phyloP scores from a whole-genome alignment of 2,888 invertebrate species.

The Eupeodes latifasciatus region DNA sequence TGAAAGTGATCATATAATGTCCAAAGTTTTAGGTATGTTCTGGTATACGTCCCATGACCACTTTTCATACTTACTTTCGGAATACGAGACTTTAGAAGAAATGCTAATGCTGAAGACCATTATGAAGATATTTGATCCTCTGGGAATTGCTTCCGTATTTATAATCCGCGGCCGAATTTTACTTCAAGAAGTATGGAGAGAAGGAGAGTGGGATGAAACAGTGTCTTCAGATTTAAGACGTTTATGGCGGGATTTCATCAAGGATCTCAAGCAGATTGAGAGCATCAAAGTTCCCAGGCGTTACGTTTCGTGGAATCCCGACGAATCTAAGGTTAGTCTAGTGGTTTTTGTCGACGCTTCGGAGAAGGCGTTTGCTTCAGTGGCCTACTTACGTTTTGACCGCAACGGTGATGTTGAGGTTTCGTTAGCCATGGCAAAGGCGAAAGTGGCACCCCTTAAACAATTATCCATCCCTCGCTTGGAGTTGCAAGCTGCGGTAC shows the following conservation, averaged over 20 bases:
- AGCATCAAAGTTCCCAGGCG: not conserved
- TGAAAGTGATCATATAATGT: constrained; percentile 11
- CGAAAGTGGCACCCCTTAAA: constrained; percentile 1
- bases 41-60: constrained; percentile 6
- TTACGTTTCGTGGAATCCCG: constrained; percentile 26
- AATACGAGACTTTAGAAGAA: not conserved
- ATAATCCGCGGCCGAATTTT: constrained; percentile 31
- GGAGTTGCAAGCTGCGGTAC: constrained; percentile 12
- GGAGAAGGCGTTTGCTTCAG: constrained; percentile 32
- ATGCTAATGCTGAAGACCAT: constrained; percentile 12
- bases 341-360: constrained; percentile 17
- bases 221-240: constrained; percentile 5
- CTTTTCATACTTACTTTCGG: not conserved
- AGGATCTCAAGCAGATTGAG: constrained; percentile 11
- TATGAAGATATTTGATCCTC: constrained; percentile 30
- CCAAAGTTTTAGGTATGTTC: constrained; percentile 10
- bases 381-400: not conserved
- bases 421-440: not conserved
- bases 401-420: not conserved
- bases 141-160: constrained; percentile 16
- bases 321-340: constrained; percentile 12
- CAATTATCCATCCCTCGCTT: constrained; percentile 11
- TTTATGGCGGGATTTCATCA: constrained; percentile 10
- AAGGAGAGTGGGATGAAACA: constrained; percentile 26
- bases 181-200: constrained; percentile 38